A percentile compares a stretch with the other conserved stretches of the same genome.
Evolutionary conservation across 1,140 invertebrate species (phyloP).

Genomic region (Drosophila varians): DNA sequence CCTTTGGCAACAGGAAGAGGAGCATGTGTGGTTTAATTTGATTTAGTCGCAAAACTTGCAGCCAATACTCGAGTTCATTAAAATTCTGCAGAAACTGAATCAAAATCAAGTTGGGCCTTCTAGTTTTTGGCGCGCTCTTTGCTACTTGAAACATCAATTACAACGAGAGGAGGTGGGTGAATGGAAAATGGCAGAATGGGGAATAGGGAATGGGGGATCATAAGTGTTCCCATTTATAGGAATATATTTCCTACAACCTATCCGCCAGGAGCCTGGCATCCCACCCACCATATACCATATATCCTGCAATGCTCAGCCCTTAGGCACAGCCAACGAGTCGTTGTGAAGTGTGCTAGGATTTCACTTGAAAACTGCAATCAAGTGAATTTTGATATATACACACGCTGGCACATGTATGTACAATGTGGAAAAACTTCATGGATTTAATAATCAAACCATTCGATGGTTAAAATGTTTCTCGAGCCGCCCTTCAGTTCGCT

Average conservation of each 20-base stretch:
- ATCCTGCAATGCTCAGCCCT: conserved; percentile 57
- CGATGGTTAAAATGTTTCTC: conserved; percentile 79
- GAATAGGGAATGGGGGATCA: background rate
- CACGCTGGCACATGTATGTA: conserved; percentile 9
- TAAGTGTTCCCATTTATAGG: conserved; percentile 41
- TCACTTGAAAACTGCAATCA: conserved; percentile 82
- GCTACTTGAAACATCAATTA: conserved; percentile 77
- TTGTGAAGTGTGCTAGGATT: conserved; percentile 77
- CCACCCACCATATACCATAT: conserved; percentile 13
- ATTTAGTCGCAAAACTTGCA: conserved; percentile 79
- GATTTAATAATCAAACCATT: conserved; percentile 82
- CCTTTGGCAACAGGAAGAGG: conserved; percentile 18
- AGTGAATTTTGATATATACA: conserved; percentile 76
- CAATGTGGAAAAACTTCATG: conserved; percentile 74
- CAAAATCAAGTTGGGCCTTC: conserved; percentile 67
- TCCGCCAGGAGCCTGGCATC: background rate
- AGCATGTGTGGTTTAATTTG: conserved; percentile 68
- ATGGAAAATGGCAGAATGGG: background rate
- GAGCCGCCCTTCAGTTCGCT: conserved; percentile 49
- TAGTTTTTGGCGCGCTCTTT: conserved; percentile 69
- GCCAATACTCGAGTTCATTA: conserved; percentile 67
- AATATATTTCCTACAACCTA: conserved; percentile 61
- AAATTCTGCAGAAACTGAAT: conserved; percentile 78
- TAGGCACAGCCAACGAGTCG: conserved; percentile 64
- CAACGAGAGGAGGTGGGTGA: conserved; percentile 18